A percentile compares a stretch with the other conserved stretches of the same genome.
These are phyloP conservation scores for Lepidonotus clava DNA, from an alignment of 2,888 invertebrate species.

Conservation along the genomic window DNA sequence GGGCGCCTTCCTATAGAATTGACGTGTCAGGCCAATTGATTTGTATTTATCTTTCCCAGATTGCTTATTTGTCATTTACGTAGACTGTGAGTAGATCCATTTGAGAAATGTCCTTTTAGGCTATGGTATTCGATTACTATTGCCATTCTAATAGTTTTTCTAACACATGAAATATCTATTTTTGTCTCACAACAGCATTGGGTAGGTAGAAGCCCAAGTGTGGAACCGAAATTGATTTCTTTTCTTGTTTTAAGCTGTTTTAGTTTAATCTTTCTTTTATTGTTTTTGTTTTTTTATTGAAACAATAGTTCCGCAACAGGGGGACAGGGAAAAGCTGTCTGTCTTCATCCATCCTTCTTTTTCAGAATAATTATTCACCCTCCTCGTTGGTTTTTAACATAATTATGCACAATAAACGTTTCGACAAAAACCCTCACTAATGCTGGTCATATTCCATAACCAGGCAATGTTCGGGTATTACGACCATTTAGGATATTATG, in stretches of 20 bases:
- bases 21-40: neutral
- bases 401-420: neutral
- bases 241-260: too few species aligned
- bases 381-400: neutral
- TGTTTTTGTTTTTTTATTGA: neutral
- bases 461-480: too few species aligned
- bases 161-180: too few species aligned
- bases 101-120: too few species aligned
- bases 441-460: too few species aligned
- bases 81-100: neutral
- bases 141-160: too few species aligned
- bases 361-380: neutral
- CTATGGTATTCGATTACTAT: too few species aligned
- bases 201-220: too few species aligned
- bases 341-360: neutral
- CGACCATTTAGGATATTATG: neutral
- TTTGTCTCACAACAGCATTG: too few species aligned
- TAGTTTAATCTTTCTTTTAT: too few species aligned
- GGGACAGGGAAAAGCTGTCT: neutral
- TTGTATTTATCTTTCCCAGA: neutral
- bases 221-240: too few species aligned
- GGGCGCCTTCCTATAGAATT: neutral
- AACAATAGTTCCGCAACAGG: neutral
- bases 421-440: too few species aligned
- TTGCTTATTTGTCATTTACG: neutral